Evolutionary conservation across 2,113 vertebrate genomes (phyloP), one percentile per base, ranked within the genome.

Genomic region (Cacatua alba): DNA sequence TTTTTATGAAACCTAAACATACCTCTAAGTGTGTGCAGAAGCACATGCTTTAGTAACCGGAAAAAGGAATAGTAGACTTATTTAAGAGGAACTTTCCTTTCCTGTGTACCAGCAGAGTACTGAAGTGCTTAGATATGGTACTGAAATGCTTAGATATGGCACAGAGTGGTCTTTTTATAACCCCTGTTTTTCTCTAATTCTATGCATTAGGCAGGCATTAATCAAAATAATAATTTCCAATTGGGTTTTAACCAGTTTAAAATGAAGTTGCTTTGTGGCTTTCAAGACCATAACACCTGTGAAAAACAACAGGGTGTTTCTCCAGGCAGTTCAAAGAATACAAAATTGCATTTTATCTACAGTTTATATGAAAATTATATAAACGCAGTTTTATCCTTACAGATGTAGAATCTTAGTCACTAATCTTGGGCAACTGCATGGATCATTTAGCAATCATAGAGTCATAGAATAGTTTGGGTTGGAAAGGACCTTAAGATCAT

Each of bases 171-270:
- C 72, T 92, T 95, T 84, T 82, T 87, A 82, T 89, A 89, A 68
- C 33, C 51, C 60, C 7, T 88, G 25, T 19, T 92, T 92, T 91
- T 64, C 39, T 11, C 43, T 84, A 44, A 68, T 75, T 78, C 84
- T 82, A 74, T 92, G 77, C 69, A 52, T 75, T 86, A 92, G 63
- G 65, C 53, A 90, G 44, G 63, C 33, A 26, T 78, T 64, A 94
- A 63, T 86, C 76, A 94, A 97, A 94, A 95, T 64, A 91, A 71
- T 69, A 75, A 87, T 94, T 92, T 91, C 37, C 70, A 68, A 86
- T 82, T 5, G 5, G 23, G n/a, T 68, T 91, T 94, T 86, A 75
- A 75, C 37, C 62, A 89, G 43, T 60, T 68, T 65, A 75, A 82
- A 87, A 75, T 23, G 2, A 89, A 94, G 37, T 65, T 68, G 18